Percentiles rank a stretch among this genome's conserved stretches.
phyloP scores from a whole-genome alignment of 2,797 vertebrate genomes.

The Thamnophis elegans region DNA sequence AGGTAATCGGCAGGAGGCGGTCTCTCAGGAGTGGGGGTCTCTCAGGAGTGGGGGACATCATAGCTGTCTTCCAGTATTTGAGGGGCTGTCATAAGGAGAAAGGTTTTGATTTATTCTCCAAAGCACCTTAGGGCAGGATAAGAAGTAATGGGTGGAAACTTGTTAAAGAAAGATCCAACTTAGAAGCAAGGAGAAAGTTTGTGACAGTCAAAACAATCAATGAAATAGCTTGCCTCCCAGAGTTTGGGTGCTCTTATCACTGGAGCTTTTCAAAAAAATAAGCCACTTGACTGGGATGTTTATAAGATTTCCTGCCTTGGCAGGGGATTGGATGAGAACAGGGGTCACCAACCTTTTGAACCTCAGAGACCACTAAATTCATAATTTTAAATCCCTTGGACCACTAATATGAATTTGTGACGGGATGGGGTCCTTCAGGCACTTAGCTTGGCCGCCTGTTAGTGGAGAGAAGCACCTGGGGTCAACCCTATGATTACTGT shows the following conservation, averaged over 20 bases:
- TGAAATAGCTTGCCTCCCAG: not conserved
- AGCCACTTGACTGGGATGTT: not conserved
- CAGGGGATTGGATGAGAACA: not conserved
- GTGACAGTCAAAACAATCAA: not conserved
- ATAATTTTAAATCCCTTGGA: too few species aligned
- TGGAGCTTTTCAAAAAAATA: not conserved
- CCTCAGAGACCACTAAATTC: too few species aligned
- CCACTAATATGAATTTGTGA: too few species aligned
- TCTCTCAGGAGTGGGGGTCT: too few species aligned
- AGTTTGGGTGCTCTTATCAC: not conserved
- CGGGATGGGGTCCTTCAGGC: too few species aligned
- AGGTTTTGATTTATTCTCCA: not conserved
- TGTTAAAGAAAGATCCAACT: not conserved
- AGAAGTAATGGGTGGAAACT: not conserved
- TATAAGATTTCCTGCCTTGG: not conserved
- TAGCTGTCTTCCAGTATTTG: not conserved
- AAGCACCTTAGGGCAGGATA: not conserved
- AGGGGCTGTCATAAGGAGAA: not conserved
- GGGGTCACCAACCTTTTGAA: too few species aligned
- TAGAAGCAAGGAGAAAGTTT: not conserved
- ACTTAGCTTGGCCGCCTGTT: too few species aligned
- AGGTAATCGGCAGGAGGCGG: too few species aligned
- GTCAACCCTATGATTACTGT: too few species aligned
- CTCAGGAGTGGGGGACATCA: not conserved
- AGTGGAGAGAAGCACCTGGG: too few species aligned